phyloP scores from a whole-genome alignment of 2,113 vertebrate genomes.

The Neotoma lepida region DNA sequence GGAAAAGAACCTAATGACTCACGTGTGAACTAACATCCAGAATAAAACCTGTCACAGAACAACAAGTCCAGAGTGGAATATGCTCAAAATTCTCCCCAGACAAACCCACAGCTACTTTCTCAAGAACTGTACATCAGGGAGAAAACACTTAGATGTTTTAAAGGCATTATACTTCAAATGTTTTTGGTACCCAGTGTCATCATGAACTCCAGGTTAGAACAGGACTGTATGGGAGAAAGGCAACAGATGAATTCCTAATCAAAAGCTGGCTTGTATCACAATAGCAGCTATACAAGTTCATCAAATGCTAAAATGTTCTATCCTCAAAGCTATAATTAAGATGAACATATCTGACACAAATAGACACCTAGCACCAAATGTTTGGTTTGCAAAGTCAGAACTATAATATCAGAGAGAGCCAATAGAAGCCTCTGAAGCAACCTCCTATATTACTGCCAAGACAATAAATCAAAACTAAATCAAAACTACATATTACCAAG shows the following conservation, averaged over 20 bases:
- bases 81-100: not conserved
- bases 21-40: not conserved
- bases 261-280: not conserved
- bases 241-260: not conserved
- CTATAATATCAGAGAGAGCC: not conserved
- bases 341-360: not conserved
- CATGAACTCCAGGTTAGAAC: not conserved
- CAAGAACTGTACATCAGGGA: not conserved
- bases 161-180: not conserved
- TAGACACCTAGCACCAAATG: not conserved
- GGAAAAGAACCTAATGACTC: not conserved
- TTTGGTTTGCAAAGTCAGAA: not conserved
- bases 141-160: not conserved
- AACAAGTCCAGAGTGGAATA: not conserved
- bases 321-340: not conserved
- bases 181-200: not conserved
- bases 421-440: not conserved
- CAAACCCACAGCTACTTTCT: not conserved
- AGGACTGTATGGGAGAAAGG: not conserved
- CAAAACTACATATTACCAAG: not conserved
- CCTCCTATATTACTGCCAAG: not conserved
- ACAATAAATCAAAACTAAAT: not conserved
- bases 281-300: not conserved
- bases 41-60: not conserved
- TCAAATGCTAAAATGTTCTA: not conserved